Conservation (phyloP, 2,797 vertebrate genomes). For the Phalloptychus januarius region DNA sequence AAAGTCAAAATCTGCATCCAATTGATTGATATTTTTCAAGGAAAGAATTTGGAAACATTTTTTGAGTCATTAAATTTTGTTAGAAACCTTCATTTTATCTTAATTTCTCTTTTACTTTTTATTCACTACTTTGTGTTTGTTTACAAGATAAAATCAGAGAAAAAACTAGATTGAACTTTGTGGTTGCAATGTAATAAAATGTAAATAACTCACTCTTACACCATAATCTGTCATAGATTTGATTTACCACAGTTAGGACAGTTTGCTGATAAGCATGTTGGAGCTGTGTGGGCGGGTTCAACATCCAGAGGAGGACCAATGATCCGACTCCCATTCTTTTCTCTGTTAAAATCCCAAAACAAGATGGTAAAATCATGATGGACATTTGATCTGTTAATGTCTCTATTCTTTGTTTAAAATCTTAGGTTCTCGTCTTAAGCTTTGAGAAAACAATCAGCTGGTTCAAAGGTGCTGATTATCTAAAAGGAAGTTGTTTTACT, state of each 20-base stretch:
- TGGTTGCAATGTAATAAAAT: not conserved
- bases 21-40: not conserved
- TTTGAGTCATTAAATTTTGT: not conserved
- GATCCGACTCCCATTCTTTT: not conserved
- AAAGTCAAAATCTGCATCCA: not conserved
- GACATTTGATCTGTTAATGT: not conserved
- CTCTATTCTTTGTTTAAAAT: not conserved
- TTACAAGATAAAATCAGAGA: not conserved
- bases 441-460: not conserved
- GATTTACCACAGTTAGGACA: not conserved
- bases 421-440: not conserved
- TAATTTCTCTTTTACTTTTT: not conserved
- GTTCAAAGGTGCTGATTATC: constrained; percentile 10
- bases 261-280: not conserved
- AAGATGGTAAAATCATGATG: not conserved
- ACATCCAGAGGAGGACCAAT: not conserved
- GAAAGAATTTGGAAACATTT: not conserved
- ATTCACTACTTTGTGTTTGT: not conserved
- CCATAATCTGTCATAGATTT: not conserved
- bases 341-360: not conserved
- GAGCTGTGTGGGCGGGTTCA: not conserved
- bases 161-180: not conserved
- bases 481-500: not conserved
- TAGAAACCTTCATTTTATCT: not conserved
- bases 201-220: not conserved